Conservation (phyloP, 2,888 invertebrate genomes). For the Flexamia atlantica region DNA sequence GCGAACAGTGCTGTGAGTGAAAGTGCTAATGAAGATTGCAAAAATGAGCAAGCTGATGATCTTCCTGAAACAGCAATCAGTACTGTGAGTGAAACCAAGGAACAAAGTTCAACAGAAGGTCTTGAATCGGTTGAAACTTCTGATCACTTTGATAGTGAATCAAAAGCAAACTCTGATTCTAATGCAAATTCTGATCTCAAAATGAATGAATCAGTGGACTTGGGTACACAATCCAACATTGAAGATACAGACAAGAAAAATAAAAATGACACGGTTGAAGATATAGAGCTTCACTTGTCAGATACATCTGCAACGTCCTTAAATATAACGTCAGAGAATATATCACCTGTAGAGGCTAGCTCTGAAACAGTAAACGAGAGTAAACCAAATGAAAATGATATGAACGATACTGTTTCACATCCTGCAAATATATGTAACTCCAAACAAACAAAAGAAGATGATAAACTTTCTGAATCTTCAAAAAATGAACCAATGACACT, state of each 20-base stretch:
- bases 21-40: no score
- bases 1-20: background rate
- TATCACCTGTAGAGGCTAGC: background rate
- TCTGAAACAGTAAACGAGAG: background rate
- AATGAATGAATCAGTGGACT: background rate
- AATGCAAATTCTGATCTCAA: no score
- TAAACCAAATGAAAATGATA: no score
- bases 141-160: background rate
- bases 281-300: background rate
- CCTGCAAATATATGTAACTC: background rate
- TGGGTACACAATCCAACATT: no score
- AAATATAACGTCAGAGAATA: constrained; percentile 9
- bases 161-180: no score
- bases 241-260: background rate
- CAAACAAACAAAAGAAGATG: background rate
- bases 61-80: no score
- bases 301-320: background rate
- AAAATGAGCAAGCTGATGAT: no score
- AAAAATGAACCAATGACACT: background rate
- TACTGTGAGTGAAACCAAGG: no score
- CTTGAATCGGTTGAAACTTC: no score
- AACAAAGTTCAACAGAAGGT: no score
- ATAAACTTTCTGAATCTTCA: background rate
- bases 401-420: background rate
- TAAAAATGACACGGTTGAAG: background rate